Evolutionary conservation across 1,140 invertebrate species (phyloP).

Genomic region (Tetraneura akinire): DNA sequence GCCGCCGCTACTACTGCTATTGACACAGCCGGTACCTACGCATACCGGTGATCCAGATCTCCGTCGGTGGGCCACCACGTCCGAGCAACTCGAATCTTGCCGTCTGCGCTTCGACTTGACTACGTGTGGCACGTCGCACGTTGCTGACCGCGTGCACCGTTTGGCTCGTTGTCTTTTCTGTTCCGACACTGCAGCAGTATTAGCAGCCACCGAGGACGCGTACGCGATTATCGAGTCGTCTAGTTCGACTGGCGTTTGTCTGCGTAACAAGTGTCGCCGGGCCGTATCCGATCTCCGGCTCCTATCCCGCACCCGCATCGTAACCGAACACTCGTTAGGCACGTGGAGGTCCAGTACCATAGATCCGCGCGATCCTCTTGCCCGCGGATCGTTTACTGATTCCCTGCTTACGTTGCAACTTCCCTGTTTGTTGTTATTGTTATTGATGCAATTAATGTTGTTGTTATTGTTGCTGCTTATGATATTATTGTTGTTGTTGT

Average conservation of each 20-base stretch:
- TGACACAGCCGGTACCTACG: background rate
- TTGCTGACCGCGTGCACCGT: slow-evolving; percentile 38
- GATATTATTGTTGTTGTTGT: background rate
- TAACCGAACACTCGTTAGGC: slow-evolving; percentile 67
- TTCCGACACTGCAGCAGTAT: slow-evolving; percentile 31
- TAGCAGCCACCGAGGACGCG: slow-evolving; percentile 56
- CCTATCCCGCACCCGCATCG: slow-evolving; percentile 68
- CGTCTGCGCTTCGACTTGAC: slow-evolving; percentile 16
- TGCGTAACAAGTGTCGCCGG: slow-evolving; percentile 70
- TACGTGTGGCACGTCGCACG: slow-evolving; percentile 35
- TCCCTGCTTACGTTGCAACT: slow-evolving; percentile 39
- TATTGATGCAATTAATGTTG: slow-evolving; percentile 19
- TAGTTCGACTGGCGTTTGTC: slow-evolving; percentile 73
- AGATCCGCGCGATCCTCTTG: slow-evolving; percentile 68
- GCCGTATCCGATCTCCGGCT: slow-evolving; percentile 67
- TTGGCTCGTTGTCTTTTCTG: background rate
- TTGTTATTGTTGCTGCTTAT: slow-evolving; percentile 55
- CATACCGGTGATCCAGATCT: slow-evolving; percentile 24
- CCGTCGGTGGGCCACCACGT: slow-evolving; percentile 13
- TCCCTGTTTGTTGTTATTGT: slow-evolving; percentile 56
- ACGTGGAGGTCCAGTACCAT: slow-evolving; percentile 74
- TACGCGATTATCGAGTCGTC: slow-evolving; percentile 61
- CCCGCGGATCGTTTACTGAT: slow-evolving; percentile 60
- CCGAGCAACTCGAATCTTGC: slow-evolving; percentile 32
- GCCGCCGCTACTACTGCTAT: background rate